phyloP scores from a whole-genome alignment of 2,888 invertebrate species.

The Stegana nigrithorax region DNA sequence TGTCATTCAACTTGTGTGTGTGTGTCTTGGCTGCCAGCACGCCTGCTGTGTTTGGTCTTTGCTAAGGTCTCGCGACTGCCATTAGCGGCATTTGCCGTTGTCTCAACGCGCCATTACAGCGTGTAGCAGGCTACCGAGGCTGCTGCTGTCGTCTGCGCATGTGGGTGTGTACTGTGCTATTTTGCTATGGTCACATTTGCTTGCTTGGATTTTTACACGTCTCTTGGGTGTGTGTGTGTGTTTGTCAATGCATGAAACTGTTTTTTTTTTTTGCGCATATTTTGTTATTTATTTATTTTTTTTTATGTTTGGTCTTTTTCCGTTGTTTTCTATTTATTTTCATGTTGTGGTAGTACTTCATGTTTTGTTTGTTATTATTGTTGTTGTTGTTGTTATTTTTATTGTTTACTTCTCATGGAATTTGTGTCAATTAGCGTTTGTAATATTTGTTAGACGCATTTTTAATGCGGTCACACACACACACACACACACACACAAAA shows the following conservation, averaged over 20 bases:
- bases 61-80: not conserved
- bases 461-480: not conserved
- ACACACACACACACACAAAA: not conserved
- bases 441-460: slow-evolving; percentile 15
- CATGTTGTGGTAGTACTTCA: not conserved
- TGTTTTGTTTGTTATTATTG: not conserved
- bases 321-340: too few species aligned
- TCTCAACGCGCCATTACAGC: slow-evolving; percentile 10
- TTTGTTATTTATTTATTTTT: too few species aligned
- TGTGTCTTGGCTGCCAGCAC: slow-evolving; percentile 25
- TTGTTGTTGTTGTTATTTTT: slow-evolving; percentile 10
- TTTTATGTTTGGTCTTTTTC: too few species aligned
- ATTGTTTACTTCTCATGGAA: slow-evolving; percentile 41
- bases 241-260: slow-evolving; percentile 24
- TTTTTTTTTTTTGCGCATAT: not conserved
- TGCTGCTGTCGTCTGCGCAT: not conserved
- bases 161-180: not conserved
- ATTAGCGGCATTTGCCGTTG: not conserved
- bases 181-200: not conserved
- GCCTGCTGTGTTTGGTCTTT: slow-evolving; percentile 27
- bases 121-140: slow-evolving; percentile 1
- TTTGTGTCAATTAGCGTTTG: slow-evolving; percentile 52
- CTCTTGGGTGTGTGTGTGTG: slow-evolving; percentile 42
- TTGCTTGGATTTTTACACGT: too few species aligned
- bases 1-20: slow-evolving; percentile 53